Base-by-base conservation (phyloP, 2,888 invertebrate species). In the Pristionchus entomophagus region DNA sequence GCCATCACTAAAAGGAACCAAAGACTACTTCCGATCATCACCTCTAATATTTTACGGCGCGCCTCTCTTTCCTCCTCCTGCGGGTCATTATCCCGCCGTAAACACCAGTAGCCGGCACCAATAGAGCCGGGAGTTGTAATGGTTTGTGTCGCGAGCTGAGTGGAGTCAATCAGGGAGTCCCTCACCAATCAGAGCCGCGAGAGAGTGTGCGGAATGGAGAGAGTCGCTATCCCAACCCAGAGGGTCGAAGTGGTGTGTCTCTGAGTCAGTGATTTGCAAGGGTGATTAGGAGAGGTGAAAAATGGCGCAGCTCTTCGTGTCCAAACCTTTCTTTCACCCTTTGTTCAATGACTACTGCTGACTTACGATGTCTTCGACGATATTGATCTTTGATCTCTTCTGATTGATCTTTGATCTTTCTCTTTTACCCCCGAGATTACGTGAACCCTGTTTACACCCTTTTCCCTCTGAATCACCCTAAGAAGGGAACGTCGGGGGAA, bases 211-310 rank as follows among this genome's bases (percentile, higher is more conserved):
- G n/a, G n/a, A n/a, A n/a, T n/a, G n/a, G n/a, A n/a, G n/a, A n/a
- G n/a, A n/a, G n/a, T n/a, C n/a, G n/a, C n/a, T n/a, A n/a, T n/a
- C n/a, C n/a, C n/a, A n/a, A n/a, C n/a, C n/a, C n/a, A n/a, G n/a
- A n/a, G n/a, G n/a, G n/a, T n/a, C n/a, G 45, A 45, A 45, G 45
- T 45, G 45, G 14, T 10, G 45, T 45, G 10, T 65, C 65, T 65
- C 65, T 65, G 65, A 35, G 8, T 65, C 35, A 65, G 35, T 65
- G 65, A 65, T 73, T 73, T 73, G 73, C 73, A n/a, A 19, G 65
- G 35, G 65, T 65, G 65, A 65, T 65, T 73, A 8, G 29, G 65
- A 29, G 69, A 69, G 73, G 73, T n/a, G 73, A 45, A 26, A 73
- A 41, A 73, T 41, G 73, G 17, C 22, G 38, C 5, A 17, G 2